phyloP scores from a whole-genome alignment of 2,113 vertebrate species.

The Stigmatopora nigra region DNA sequence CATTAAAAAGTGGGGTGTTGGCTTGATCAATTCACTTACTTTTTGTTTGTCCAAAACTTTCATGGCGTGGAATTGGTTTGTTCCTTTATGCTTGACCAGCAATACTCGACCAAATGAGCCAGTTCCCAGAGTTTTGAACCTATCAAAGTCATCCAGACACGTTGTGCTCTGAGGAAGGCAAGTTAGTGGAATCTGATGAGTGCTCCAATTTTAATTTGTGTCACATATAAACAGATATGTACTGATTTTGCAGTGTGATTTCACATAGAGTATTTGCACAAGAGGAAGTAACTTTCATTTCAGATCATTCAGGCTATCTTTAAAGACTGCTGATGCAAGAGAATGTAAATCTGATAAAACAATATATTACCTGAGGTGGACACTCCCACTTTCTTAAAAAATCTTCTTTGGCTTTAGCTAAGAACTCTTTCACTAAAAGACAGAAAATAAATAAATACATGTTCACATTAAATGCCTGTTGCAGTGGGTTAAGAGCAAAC shows the following conservation, averaged over 20 bases:
- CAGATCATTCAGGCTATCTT: not conserved
- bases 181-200: constrained; percentile 3
- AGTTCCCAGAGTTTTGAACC: constrained; percentile 95
- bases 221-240: not conserved
- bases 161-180: constrained; percentile 81
- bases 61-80: constrained; percentile 97
- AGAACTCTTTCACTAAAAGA: constrained; percentile 93
- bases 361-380: constrained; percentile 82
- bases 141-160: constrained; percentile 92
- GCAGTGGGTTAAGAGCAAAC: not conserved
- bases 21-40: constrained; percentile 64
- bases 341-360: not conserved
- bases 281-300: constrained; percentile 13
- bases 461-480: not conserved
- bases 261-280: not conserved
- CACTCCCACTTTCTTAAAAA: constrained; percentile 99
- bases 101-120: constrained; percentile 97
- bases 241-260: constrained; percentile 11
- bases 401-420: constrained; percentile 99
- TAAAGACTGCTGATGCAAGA: not conserved
- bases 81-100: constrained; percentile 96
- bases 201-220: not conserved
- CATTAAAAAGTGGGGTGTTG: not conserved
- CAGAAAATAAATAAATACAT: not conserved
- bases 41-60: constrained; percentile 99